These are phyloP conservation scores for Phragmatobia fuliginosa DNA, from an alignment of 2,888 invertebrate genomes.

Conservation along the genomic window DNA sequence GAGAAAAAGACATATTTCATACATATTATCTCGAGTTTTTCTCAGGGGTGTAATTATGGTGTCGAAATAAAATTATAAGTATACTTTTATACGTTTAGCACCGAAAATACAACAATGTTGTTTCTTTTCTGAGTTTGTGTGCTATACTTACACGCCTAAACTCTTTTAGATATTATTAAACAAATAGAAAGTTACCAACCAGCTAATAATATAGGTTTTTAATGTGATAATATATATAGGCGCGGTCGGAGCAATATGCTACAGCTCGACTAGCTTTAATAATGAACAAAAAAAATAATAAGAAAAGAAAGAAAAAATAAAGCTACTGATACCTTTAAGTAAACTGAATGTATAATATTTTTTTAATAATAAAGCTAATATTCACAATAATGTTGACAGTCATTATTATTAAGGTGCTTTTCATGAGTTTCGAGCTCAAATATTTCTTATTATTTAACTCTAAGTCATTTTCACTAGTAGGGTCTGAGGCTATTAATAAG, in stretches of 20 bases:
- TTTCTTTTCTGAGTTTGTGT: not conserved
- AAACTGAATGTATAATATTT: too few relatives aligned
- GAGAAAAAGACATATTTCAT: constrained; percentile 19
- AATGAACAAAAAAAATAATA: too few relatives aligned
- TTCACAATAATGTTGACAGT: not conserved
- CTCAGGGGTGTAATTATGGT: constrained; percentile 45
- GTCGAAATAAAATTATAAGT: constrained; percentile 23
- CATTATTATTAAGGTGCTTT: not conserved
- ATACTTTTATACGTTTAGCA: not conserved
- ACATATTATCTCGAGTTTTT: constrained; percentile 17
- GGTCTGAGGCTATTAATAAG: not conserved
- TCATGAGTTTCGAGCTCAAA: not conserved
- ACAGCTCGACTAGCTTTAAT: too few relatives aligned
- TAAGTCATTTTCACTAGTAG: not conserved
- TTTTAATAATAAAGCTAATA: not conserved
- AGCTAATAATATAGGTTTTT: too few relatives aligned
- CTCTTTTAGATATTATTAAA: too few relatives aligned
- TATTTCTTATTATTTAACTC: not conserved
- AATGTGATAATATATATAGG: too few relatives aligned
- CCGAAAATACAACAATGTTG: not conserved
- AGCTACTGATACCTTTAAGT: not conserved
- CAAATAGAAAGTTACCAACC: too few relatives aligned
- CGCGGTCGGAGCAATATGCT: too few relatives aligned
- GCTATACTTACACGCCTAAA: too few relatives aligned
- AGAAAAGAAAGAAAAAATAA: not conserved